phyloP scores from a whole-genome alignment of 2,888 invertebrate species.

The Polyploca ridens region DNA sequence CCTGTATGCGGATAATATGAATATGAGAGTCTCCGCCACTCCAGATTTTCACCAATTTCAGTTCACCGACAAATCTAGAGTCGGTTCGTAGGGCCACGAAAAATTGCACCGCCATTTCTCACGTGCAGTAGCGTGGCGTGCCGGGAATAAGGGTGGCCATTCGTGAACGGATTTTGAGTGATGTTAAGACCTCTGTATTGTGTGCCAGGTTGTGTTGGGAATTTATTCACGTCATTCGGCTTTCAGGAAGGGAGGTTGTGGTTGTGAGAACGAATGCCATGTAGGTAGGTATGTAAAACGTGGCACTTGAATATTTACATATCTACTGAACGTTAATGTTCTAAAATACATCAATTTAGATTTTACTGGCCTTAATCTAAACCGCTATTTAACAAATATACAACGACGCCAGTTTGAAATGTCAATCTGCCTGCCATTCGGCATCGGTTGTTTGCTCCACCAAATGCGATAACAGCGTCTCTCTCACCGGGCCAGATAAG shows the following conservation, averaged over 20 bases:
- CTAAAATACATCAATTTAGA: too few species aligned
- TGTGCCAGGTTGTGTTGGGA: slow-evolving; percentile 1
- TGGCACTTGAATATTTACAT: neutral
- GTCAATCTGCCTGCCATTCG: too few species aligned
- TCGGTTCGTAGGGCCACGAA: slow-evolving; percentile 12
- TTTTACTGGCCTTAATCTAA: too few species aligned
- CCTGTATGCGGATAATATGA: slow-evolving; percentile 12
- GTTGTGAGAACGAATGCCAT: neutral
- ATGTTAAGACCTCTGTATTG: slow-evolving; percentile 8
- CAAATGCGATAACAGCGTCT: too few species aligned
- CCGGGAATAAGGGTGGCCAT: slow-evolving; percentile 13
- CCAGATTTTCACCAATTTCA: slow-evolving; percentile 17
- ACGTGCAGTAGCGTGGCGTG: slow-evolving; percentile 19
- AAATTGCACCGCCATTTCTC: slow-evolving; percentile 26
- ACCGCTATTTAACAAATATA: too few species aligned
- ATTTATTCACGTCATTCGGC: slow-evolving; percentile 3
- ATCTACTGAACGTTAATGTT: too few species aligned
- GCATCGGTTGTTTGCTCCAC: too few species aligned
- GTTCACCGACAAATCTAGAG: too few species aligned
- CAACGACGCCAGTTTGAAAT: too few species aligned
- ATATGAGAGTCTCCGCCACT: neutral
- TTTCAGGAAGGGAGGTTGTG: neutral
- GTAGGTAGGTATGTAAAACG: neutral
- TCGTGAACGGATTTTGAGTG: slow-evolving; percentile 4
- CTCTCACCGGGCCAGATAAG: too few species aligned